Base-by-base conservation (phyloP, 2,113 vertebrate species). In the Neoarius graeffei region DNA sequence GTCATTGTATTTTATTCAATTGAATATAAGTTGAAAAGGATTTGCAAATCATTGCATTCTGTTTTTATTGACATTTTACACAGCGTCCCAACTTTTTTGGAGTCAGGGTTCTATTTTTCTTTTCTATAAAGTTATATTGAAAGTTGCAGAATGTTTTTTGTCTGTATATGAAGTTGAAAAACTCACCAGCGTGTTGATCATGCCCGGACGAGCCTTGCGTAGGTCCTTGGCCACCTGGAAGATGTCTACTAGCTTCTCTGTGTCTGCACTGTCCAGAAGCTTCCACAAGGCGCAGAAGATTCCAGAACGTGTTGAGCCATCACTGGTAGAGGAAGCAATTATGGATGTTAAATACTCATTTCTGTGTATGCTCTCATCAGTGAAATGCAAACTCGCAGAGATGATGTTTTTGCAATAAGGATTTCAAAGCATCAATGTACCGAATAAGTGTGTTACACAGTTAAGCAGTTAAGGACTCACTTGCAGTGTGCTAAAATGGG, bases 231-330 rank as follows among this genome's bases (percentile, higher is more conserved):
- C 95, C 62, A 96, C 96, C 91, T 99, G 97, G 92, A 99, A 99
- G 91, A 99, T 93, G 87, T 99, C 98, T 57, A 99, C 89, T 84
- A 97, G 92, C 79, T 96, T 97, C 93, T 99, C 98, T 1, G 84
- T 95, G 84, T 97, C 95, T n/a, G 96, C 97, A 54, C 96, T 96
- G 92, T 99, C 97, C 92, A 99, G 88, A 62, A 99, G 93, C 86
- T 96, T 99, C 94, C 98, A 95, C 93, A 99, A 93, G 30, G 97
- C 97, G 76, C 97, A 99, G 90, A 99, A 97, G 0, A 97, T 59
- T 42, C 98, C 98, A 0, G 96, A 96, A 81, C 96, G 94, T 57
- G 97, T 93, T 0, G 98, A 96, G 84, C 98, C 98, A 66, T 99
- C 95, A 27, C 98, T 99, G 88, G 13, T 88, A 93, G 30, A 82